Evolutionary conservation across 2,888 invertebrate species (phyloP).

Genomic region (Cephus pygmeus): DNA sequence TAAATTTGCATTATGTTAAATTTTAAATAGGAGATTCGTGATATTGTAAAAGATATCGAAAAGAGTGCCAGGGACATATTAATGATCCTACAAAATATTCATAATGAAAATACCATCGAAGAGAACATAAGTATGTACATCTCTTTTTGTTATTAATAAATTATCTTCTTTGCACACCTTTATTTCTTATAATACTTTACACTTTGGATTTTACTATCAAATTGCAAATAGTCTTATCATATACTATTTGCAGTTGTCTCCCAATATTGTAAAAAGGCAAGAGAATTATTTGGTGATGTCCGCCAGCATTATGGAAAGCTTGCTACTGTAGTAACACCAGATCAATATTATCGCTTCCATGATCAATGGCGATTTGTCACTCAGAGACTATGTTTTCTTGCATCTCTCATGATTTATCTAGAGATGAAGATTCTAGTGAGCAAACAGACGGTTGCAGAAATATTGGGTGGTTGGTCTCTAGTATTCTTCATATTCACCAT

Average conservation of each 20-base stretch:
- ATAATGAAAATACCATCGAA: constrained; percentile 74
- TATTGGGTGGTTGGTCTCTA: constrained; percentile 75
- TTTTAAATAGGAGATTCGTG: constrained; percentile 72
- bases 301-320: constrained; percentile 74
- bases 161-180: constrained; percentile 7
- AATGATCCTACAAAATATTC: constrained; percentile 85
- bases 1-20: neutral
- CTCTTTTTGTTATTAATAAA: constrained; percentile 1
- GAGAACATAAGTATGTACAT: constrained; percentile 71
- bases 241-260: constrained; percentile 67
- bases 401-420: constrained; percentile 82
- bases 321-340: constrained; percentile 75
- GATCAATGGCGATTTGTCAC: constrained; percentile 90
- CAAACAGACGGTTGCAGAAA: constrained; percentile 79
- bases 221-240: neutral
- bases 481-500: neutral
- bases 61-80: constrained; percentile 81
- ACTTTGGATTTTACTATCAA: neutral
- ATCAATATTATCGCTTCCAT: constrained; percentile 87
- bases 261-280: constrained; percentile 73
- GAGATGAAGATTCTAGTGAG: constrained; percentile 81
- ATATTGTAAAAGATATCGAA: constrained; percentile 80
- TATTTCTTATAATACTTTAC: constrained; percentile 20
- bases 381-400: constrained; percentile 82
- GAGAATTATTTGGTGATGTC: constrained; percentile 76